phyloP scores from a whole-genome alignment of 2,113 vertebrate species.

The Peromyscus polionotus region DNA sequence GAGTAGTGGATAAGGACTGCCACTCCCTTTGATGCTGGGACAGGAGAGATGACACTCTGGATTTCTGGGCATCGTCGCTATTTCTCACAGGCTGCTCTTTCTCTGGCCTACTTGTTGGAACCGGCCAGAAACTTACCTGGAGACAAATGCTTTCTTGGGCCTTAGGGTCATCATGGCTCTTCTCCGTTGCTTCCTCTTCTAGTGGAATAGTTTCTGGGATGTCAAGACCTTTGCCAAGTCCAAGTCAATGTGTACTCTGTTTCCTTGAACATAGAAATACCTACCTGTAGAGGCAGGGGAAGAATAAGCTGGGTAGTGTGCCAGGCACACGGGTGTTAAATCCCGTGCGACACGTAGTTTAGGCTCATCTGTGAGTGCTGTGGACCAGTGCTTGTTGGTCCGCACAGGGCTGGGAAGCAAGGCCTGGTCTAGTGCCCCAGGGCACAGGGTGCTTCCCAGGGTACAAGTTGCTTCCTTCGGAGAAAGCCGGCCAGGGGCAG shows the following conservation, averaged over 20 bases:
- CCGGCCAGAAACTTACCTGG: background rate
- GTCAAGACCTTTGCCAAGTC: conserved; percentile 37
- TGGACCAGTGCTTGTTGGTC: background rate
- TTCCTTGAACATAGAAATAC: conserved; percentile 61
- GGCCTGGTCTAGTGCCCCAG: background rate
- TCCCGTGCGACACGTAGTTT: background rate
- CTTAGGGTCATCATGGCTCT: background rate
- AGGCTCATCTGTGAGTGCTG: background rate
- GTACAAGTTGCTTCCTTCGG: background rate
- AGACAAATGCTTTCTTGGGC: background rate
- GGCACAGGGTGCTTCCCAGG: background rate
- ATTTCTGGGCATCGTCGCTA: background rate
- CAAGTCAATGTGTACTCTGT: background rate
- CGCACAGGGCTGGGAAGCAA: background rate
- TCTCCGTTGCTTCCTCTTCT: background rate
- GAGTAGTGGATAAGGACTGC: background rate
- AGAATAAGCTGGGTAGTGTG: conserved; percentile 69
- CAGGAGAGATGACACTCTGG: background rate
- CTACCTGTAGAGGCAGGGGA: conserved; percentile 58
- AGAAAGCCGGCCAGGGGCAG: background rate
- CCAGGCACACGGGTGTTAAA: conserved; percentile 4
- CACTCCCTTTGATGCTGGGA: background rate
- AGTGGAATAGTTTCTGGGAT: background rate
- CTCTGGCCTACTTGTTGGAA: background rate
- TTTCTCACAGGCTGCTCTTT: background rate